Evolutionary conservation across 2,113 vertebrate species (phyloP).

Genomic region (Bubo bubo): DNA sequence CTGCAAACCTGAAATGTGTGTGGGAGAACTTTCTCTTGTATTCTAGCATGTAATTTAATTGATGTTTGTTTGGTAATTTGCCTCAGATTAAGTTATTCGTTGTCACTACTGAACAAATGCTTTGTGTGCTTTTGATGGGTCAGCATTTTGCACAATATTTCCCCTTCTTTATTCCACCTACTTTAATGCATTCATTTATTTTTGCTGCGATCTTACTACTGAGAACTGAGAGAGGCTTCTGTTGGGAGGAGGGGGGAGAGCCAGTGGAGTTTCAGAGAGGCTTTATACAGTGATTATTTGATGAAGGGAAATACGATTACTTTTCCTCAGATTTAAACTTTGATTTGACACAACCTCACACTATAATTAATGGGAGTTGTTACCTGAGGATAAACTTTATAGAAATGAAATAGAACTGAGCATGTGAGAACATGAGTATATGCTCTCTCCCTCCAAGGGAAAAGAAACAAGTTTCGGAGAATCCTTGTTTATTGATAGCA

Average conservation of each 20-base stretch:
- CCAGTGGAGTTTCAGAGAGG: background rate
- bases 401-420: background rate
- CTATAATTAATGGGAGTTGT: background rate
- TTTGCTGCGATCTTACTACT: background rate
- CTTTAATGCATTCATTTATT: constrained; percentile 36
- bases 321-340: background rate
- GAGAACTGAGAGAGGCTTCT: background rate
- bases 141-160: constrained; percentile 28
- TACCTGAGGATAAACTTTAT: background rate
- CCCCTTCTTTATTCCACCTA: constrained; percentile 47
- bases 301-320: background rate
- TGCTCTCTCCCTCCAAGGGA: background rate
- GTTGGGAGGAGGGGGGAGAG: background rate
- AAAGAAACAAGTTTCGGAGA: background rate
- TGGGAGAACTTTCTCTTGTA: constrained; percentile 26
- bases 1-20: background rate
- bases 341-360: background rate
- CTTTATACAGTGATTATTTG: background rate
- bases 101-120: constrained; percentile 29
- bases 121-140: constrained; percentile 22
- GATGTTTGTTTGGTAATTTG: constrained; percentile 43
- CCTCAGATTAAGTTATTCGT: constrained; percentile 38
- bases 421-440: background rate
- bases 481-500: background rate
- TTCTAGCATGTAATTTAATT: constrained; percentile 20